phyloP scores from a whole-genome alignment of 2,113 vertebrate genomes.

The Labeo catla region DNA sequence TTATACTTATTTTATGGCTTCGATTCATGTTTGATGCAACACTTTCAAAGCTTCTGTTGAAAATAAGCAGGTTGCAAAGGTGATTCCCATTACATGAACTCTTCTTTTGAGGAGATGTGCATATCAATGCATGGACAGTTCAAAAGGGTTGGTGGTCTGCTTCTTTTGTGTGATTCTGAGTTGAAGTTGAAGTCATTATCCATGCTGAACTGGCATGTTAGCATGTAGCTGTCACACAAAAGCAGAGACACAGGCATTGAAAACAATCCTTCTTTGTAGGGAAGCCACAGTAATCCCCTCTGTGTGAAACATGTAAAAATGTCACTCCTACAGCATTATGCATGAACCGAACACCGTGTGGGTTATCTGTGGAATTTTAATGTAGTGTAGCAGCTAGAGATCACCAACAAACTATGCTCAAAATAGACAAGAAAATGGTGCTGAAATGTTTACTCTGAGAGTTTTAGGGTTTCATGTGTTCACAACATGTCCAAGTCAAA shows the following conservation, averaged over 20 bases:
- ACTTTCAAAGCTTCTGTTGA: constrained; percentile 26
- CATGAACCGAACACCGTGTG: constrained; percentile 64
- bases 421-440: background rate
- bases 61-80: background rate
- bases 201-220: background rate
- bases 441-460: background rate
- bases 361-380: constrained; percentile 65
- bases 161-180: background rate
- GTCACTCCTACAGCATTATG: constrained; percentile 73
- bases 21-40: constrained; percentile 16
- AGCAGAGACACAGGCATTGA: constrained; percentile 59
- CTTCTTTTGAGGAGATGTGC: constrained; percentile 3
- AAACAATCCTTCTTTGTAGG: constrained; percentile 78
- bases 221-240: constrained; percentile 43
- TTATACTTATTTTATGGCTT: constrained; percentile 47
- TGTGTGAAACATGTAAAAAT: constrained; percentile 76
- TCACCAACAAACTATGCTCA: background rate
- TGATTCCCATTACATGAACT: background rate
- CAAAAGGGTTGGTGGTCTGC: background rate
- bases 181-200: constrained; percentile 32
- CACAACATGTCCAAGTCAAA: background rate
- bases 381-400: constrained; percentile 47
- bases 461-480: background rate
- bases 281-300: constrained; percentile 73
- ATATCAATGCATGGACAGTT: background rate